Percentiles rank a stretch among this genome's conserved stretches.
Conservation (phyloP, 1,140 invertebrate species). For the Agrilus planipennis region DNA sequence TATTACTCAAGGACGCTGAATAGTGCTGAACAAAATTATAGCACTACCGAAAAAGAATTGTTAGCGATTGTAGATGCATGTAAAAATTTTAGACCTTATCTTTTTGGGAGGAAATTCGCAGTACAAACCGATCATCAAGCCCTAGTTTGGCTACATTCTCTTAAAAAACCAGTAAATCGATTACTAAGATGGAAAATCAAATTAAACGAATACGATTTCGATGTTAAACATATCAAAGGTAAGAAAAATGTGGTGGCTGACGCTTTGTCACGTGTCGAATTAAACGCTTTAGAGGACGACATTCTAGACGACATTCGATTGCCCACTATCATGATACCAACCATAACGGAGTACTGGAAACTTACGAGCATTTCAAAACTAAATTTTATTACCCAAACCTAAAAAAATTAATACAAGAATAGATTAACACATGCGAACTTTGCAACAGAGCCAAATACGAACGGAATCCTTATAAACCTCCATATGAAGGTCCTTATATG, state of each 20-base stretch:
- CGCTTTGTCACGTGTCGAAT: too few species aligned
- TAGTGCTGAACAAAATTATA: slow-evolving; percentile 30
- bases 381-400: slow-evolving; percentile 9
- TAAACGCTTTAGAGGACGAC: too few species aligned
- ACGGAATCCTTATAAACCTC: slow-evolving; percentile 7
- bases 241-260: slow-evolving; percentile 1
- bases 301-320: too few species aligned
- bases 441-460: slow-evolving; percentile 9
- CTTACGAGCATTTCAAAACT: background rate
- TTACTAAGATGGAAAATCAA: slow-evolving; percentile 35
- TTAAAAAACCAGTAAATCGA: slow-evolving; percentile 32
- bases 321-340: too few species aligned
- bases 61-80: slow-evolving; percentile 35
- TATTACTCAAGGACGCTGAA: slow-evolving; percentile 18
- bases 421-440: slow-evolving; percentile 12
- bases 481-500: slow-evolving; percentile 10
- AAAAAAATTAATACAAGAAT: slow-evolving; percentile 7
- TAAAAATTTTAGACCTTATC: slow-evolving; percentile 32
- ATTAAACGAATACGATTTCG: slow-evolving; percentile 29
- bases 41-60: slow-evolving; percentile 36
- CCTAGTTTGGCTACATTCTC: slow-evolving; percentile 33
- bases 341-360: slow-evolving; percentile 5
- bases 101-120: slow-evolving; percentile 34
- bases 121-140: slow-evolving; percentile 38
- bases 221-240: slow-evolving; percentile 24